phyloP scores from a whole-genome alignment of 2,797 vertebrate species.

The Lepilemur ruficaudatus region DNA sequence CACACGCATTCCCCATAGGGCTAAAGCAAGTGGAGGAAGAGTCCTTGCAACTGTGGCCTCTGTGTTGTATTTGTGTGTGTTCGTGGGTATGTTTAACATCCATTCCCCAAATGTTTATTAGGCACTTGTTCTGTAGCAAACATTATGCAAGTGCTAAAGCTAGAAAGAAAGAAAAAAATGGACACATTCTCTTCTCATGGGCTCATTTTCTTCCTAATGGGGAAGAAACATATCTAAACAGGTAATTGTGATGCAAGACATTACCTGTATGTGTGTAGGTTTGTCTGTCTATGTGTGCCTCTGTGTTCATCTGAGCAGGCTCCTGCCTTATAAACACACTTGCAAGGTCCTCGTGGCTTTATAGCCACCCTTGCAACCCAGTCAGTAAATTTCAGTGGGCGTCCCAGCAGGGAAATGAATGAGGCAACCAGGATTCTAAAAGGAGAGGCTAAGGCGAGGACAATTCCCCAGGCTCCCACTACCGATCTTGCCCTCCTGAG shows the following conservation, averaged over 20 bases:
- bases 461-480: background rate
- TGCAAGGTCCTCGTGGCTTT: background rate
- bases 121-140: background rate
- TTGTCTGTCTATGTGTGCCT: background rate
- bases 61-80: background rate
- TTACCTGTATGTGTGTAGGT: background rate
- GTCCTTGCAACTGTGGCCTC: background rate
- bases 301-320: background rate
- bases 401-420: background rate
- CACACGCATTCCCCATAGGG: background rate
- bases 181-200: background rate
- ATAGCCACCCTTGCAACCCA: background rate
- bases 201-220: background rate
- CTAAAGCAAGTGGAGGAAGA: background rate
- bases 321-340: background rate
- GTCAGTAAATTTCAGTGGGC: no score
- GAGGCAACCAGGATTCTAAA: background rate
- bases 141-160: background rate
- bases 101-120: background rate
- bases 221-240: background rate
- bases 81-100: background rate
- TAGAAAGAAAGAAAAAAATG: background rate
- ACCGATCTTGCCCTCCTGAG: background rate
- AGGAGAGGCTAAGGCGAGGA: background rate
- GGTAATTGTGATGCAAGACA: background rate